Percentiles rank a stretch among this genome's conserved stretches.
These are phyloP conservation scores for Typhlomys cinereus DNA, from an alignment of 2,113 vertebrate genomes.

Conservation along the genomic window DNA sequence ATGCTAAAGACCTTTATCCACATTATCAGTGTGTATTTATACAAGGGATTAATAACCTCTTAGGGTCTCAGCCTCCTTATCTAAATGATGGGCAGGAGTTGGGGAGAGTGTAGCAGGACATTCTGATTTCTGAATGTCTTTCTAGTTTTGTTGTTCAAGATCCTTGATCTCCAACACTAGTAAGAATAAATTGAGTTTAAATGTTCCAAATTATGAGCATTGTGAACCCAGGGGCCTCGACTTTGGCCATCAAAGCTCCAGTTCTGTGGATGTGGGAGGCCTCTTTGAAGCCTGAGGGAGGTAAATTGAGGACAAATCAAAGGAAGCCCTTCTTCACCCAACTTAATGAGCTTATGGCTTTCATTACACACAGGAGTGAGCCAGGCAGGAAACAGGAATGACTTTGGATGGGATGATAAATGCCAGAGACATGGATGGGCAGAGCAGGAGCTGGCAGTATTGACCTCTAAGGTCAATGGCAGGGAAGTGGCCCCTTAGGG, in stretches of 20 bases:
- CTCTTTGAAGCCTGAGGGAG: constrained; percentile 72
- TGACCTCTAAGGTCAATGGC: constrained; percentile 67
- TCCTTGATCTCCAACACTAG: constrained; percentile 32
- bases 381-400: constrained; percentile 71
- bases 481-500: constrained; percentile 62
- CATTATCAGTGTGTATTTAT: not conserved
- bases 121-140: constrained; percentile 10
- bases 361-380: constrained; percentile 69
- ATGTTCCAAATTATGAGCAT: constrained; percentile 4
- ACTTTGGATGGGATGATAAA: constrained; percentile 74
- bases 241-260: constrained; percentile 45
- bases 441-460: constrained; percentile 60
- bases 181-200: constrained; percentile 45
- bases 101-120: not conserved
- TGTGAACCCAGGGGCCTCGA: constrained; percentile 18
- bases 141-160: constrained; percentile 24
- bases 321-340: constrained; percentile 75
- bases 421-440: constrained; percentile 71
- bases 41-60: constrained; percentile 17
- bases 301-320: constrained; percentile 78
- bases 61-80: constrained; percentile 30
- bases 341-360: constrained; percentile 77
- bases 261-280: constrained; percentile 63
- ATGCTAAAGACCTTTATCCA: not conserved
- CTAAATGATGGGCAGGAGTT: constrained; percentile 15